Percentiles rank a stretch among this genome's conserved stretches.
These are phyloP conservation scores for Kuschelorhynchus macadamiae DNA, from an alignment of 2,888 invertebrate genomes.

Conservation along the genomic window DNA sequence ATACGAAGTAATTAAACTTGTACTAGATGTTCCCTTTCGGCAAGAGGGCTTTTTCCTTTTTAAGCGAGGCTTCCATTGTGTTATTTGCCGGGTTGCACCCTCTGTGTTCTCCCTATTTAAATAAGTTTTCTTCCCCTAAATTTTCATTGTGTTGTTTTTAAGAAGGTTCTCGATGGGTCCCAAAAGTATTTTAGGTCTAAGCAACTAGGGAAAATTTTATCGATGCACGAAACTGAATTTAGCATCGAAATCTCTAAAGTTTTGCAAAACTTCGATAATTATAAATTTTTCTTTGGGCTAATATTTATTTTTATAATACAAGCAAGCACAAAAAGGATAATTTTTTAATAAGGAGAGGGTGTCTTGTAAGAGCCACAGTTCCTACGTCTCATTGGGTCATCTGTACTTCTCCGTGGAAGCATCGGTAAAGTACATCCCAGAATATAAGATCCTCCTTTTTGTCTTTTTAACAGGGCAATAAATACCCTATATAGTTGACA, in stretches of 20 bases:
- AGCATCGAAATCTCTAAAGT: slow-evolving; percentile 42
- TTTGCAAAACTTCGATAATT: slow-evolving; percentile 36
- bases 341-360: too few species aligned
- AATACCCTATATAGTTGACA: too few species aligned
- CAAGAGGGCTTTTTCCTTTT: slow-evolving; percentile 28
- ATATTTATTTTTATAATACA: too few species aligned
- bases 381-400: too few species aligned
- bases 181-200: slow-evolving; percentile 40
- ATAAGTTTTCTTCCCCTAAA: slow-evolving; percentile 47
- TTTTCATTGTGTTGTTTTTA: slow-evolving; percentile 47
- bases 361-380: too few species aligned
- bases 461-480: too few species aligned
- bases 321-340: too few species aligned
- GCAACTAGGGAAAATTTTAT: slow-evolving; percentile 44
- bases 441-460: too few species aligned
- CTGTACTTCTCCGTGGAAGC: too few species aligned
- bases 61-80: slow-evolving; percentile 25
- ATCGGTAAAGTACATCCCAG: too few species aligned
- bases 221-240: slow-evolving; percentile 47
- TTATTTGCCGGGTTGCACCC: slow-evolving; percentile 28
- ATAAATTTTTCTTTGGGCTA: slow-evolving; percentile 14
- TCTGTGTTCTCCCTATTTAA: slow-evolving; percentile 42
- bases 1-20: slow-evolving; percentile 48
- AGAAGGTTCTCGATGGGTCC: slow-evolving; percentile 43
- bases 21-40: slow-evolving; percentile 39